phyloP scores from a whole-genome alignment of 2,797 vertebrate genomes.

The Naso thynnoides region DNA sequence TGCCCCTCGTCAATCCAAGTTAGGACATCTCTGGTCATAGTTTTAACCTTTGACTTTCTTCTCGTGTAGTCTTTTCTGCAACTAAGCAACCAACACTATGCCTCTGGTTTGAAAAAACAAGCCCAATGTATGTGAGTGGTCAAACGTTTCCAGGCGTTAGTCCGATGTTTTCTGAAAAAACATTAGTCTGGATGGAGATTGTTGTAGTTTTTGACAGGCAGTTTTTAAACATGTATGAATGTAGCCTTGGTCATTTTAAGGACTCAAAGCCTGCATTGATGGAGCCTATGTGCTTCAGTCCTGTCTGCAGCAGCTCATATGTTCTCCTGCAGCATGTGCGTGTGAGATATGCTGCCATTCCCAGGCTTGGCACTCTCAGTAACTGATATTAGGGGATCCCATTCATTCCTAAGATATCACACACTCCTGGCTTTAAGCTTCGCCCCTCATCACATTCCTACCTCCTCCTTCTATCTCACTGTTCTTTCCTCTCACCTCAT shows the following conservation, averaged over 20 bases:
- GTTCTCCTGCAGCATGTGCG: constrained; percentile 32
- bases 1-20: too few relatives aligned
- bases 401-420: constrained; percentile 68
- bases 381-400: constrained; percentile 68
- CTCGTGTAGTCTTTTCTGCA: too few relatives aligned
- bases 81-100: too few relatives aligned
- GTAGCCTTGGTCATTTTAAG: background rate
- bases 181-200: too few relatives aligned
- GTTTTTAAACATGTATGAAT: too few relatives aligned
- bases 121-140: too few relatives aligned
- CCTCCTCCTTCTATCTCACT: background rate
- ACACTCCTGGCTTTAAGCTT: constrained; percentile 34
- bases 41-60: too few relatives aligned
- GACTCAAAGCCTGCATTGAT: background rate
- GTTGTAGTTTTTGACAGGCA: too few relatives aligned
- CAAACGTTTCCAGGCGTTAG: too few relatives aligned
- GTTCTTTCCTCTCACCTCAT: background rate
- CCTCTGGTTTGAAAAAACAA: too few relatives aligned
- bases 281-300: constrained; percentile 18
- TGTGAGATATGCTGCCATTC: constrained; percentile 51
- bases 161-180: too few relatives aligned
- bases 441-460: constrained; percentile 22
- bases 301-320: constrained; percentile 32
- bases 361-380: constrained; percentile 42
- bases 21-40: too few relatives aligned